Conservation (phyloP, 2,888 invertebrate species). For the Aphodius granarius region DNA sequence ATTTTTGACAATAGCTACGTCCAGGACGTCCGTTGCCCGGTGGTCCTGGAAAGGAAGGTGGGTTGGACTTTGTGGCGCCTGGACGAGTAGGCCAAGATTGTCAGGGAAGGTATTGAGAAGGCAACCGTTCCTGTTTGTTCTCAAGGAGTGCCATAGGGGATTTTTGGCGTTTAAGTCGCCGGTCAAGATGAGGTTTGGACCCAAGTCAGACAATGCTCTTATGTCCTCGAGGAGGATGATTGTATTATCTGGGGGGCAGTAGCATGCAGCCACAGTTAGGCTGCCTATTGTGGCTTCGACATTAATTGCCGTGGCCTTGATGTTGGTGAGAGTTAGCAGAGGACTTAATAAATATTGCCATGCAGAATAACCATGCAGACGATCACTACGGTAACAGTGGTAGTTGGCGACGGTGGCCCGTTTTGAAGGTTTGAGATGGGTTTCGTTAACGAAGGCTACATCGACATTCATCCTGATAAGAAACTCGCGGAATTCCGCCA, state of each 20-base stretch:
- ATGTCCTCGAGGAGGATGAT: not conserved
- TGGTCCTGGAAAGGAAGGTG: not conserved
- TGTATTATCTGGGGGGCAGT: not conserved
- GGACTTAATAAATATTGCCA: not conserved
- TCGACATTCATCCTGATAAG: not conserved
- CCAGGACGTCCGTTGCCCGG: not conserved
- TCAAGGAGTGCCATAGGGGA: not conserved
- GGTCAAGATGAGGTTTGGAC: not conserved
- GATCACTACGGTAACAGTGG: not conserved
- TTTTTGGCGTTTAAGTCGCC: not conserved
- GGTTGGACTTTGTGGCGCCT: not conserved
- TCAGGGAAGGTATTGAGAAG: not conserved
- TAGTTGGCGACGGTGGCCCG: not conserved
- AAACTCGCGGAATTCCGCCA: not conserved
- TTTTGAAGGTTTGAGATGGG: not conserved
- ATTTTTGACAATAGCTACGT: not conserved
- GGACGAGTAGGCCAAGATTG: not conserved
- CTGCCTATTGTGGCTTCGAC: not conserved
- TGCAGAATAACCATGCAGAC: not conserved
- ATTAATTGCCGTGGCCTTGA: not conserved
- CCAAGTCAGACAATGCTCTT: not conserved
- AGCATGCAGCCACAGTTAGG: not conserved
- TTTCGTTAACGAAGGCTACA: not conserved
- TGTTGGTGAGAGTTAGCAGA: not conserved
- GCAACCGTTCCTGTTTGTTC: not conserved